Evolutionary conservation across 2,797 vertebrate species (phyloP).

Genomic region (Pantherophis vulpinus): DNA sequence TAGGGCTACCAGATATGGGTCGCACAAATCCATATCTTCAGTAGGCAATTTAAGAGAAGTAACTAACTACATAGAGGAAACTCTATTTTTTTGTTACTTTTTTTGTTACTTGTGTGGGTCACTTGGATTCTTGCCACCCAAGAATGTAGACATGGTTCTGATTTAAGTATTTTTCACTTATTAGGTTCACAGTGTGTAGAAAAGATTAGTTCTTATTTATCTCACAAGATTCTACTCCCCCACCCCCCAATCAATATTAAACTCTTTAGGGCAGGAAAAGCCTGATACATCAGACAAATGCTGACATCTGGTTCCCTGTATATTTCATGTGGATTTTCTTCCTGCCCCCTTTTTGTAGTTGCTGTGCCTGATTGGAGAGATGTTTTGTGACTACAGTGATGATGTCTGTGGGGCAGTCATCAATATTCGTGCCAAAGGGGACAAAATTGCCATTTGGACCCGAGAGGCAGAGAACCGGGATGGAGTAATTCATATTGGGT

Average conservation of each 20-base stretch:
- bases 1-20: background rate
- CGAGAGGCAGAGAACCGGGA: slow-evolving; percentile 77
- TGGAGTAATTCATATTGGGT: slow-evolving; percentile 81
- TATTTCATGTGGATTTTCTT: background rate
- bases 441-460: slow-evolving; percentile 87
- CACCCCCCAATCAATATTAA: background rate
- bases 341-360: slow-evolving; percentile 61
- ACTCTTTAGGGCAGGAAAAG: background rate
- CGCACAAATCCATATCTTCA: background rate
- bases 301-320: background rate
- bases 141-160: background rate
- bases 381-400: slow-evolving; percentile 72
- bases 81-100: background rate
- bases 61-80: background rate
- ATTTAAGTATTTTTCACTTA: background rate
- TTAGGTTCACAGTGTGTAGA: background rate
- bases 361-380: slow-evolving; percentile 83
- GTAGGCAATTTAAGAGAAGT: background rate
- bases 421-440: slow-evolving; percentile 82
- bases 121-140: background rate
- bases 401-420: slow-evolving; percentile 84
- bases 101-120: background rate
- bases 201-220: background rate
- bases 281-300: background rate
- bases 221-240: background rate